Conservation (phyloP, 2,888 invertebrate species). For the Diarsia dahlii region DNA sequence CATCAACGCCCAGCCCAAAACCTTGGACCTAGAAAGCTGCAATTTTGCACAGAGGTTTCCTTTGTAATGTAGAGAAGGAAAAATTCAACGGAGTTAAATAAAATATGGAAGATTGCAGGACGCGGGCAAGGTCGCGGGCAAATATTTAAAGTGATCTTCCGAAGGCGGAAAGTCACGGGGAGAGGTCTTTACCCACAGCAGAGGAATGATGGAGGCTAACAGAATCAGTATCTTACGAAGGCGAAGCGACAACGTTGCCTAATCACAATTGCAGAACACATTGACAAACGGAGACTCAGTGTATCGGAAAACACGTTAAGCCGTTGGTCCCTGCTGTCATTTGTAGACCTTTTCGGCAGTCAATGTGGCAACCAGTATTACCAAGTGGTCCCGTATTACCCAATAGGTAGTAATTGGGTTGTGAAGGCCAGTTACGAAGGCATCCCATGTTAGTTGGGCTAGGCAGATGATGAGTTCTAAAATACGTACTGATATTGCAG, state of each 20-base stretch:
- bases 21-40: no score
- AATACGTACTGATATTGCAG: slow-evolving; percentile 80
- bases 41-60: no score
- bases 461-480: not conserved
- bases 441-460: not conserved
- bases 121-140: no score
- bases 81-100: no score
- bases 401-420: not conserved
- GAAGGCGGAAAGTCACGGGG: not conserved
- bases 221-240: not conserved
- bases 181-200: no score
- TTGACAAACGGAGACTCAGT: not conserved
- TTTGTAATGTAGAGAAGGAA: no score
- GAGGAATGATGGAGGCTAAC: no score
- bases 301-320: not conserved
- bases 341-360: no score
- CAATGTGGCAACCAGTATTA: no score
- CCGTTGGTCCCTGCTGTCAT: not conserved
- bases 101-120: no score
- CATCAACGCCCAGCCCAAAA: no score
- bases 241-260: not conserved
- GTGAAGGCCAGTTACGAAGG: not conserved
- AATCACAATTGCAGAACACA: not conserved
- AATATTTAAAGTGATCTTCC: not conserved
- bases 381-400: not conserved